Conservation (phyloP, 2,797 vertebrate species). For the Myioborus miniatus region DNA sequence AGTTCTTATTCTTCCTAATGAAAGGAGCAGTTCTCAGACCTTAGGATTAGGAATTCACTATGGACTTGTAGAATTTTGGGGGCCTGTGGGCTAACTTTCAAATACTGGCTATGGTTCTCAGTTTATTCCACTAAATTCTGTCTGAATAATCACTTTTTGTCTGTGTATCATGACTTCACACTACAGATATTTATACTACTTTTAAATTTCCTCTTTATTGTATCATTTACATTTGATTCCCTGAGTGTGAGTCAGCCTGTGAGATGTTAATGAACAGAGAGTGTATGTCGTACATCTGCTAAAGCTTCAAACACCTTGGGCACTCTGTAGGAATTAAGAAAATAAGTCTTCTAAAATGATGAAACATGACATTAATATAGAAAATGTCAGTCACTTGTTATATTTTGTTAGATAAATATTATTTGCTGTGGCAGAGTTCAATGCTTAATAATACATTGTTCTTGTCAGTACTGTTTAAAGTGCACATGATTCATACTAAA, state of each 20-base stretch:
- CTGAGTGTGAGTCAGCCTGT: background rate
- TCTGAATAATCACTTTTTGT: background rate
- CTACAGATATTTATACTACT: background rate
- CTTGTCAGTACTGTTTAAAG: constrained; percentile 52
- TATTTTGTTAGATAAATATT: constrained; percentile 56
- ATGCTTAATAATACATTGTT: constrained; percentile 25
- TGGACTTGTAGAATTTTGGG: background rate
- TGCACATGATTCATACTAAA: constrained; percentile 60
- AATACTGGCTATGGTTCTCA: background rate
- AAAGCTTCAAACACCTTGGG: background rate
- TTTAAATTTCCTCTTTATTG: background rate
- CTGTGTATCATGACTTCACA: background rate
- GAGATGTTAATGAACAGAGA: background rate
- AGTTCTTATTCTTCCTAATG: background rate
- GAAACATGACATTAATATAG: constrained; percentile 26
- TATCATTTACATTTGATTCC: background rate
- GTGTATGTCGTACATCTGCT: background rate
- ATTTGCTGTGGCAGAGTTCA: constrained; percentile 37
- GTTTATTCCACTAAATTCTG: background rate
- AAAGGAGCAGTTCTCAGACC: background rate
- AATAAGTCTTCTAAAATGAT: constrained; percentile 35
- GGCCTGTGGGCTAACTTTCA: background rate
- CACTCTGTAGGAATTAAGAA: constrained; percentile 30
- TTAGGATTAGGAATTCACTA: background rate
- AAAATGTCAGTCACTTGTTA: constrained; percentile 50